Evolutionary conservation across 2,888 invertebrate genomes (phyloP).

Genomic region (Thelaira solivaga): DNA sequence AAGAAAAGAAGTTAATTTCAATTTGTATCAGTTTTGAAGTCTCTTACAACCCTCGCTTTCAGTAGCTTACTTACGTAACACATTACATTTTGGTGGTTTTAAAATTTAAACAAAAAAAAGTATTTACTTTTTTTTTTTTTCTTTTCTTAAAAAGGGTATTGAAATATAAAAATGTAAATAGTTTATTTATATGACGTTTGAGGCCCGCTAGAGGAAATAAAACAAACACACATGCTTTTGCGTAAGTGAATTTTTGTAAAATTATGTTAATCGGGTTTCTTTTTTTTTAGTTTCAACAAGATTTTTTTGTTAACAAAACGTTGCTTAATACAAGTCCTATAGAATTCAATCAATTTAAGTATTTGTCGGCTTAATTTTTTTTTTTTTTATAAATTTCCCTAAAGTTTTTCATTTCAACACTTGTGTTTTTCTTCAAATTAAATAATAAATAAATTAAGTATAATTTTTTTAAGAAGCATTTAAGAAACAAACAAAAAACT

Average conservation of each 20-base stretch:
- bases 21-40: too few species aligned
- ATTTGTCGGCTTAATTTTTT: constrained; percentile 52
- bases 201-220: constrained; percentile 45
- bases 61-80: too few species aligned
- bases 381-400: too few species aligned
- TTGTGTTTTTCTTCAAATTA: constrained; percentile 21
- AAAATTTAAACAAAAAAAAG: too few species aligned
- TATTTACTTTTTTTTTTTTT: neutral
- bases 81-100: too few species aligned
- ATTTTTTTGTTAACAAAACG: neutral
- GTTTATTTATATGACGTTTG: neutral
- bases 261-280: constrained; percentile 59
- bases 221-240: constrained; percentile 18
- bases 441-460: constrained; percentile 10
- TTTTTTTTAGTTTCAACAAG: neutral
- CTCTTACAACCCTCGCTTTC: neutral
- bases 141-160: neutral
- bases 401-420: constrained; percentile 43
- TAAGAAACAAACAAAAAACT: neutral
- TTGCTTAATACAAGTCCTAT: too few species aligned
- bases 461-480: neutral
- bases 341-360: constrained; percentile 49
- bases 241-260: constrained; percentile 25
- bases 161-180: constrained; percentile 2
- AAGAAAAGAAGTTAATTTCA: too few species aligned